phyloP scores from a whole-genome alignment of 2,113 vertebrate species.

The Pseudorectes ferrugineus region DNA sequence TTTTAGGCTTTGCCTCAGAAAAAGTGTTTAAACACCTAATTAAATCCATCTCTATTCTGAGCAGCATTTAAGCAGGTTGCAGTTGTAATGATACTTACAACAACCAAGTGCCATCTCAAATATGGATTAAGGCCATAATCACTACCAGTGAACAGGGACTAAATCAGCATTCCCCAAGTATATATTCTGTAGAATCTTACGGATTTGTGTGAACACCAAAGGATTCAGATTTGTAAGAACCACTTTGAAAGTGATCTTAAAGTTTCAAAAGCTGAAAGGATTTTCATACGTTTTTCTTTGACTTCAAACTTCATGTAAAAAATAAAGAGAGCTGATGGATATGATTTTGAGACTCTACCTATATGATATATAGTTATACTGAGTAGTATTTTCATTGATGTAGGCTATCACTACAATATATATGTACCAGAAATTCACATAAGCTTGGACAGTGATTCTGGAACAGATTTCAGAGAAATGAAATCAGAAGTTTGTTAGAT shows the following conservation, averaged over 20 bases:
- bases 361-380: not conserved
- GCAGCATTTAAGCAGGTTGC: not conserved
- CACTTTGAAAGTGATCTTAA: not conserved
- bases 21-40: not conserved
- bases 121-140: not conserved
- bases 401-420: not conserved
- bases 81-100: not conserved
- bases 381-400: not conserved
- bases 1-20: not conserved
- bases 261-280: not conserved
- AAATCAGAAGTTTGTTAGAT: not conserved
- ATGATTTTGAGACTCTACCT: not conserved
- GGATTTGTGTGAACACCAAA: not conserved
- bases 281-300: not conserved
- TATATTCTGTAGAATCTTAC: not conserved
- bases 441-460: not conserved
- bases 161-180: not conserved
- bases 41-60: not conserved
- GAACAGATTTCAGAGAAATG: not conserved
- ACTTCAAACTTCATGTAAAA: not conserved
- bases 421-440: not conserved
- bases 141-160: not conserved
- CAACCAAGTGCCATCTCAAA: not conserved
- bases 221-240: not conserved
- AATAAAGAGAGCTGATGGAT: not conserved